Evolutionary conservation across 2,888 invertebrate species (phyloP).

Genomic region (Cheilosia variabilis): DNA sequence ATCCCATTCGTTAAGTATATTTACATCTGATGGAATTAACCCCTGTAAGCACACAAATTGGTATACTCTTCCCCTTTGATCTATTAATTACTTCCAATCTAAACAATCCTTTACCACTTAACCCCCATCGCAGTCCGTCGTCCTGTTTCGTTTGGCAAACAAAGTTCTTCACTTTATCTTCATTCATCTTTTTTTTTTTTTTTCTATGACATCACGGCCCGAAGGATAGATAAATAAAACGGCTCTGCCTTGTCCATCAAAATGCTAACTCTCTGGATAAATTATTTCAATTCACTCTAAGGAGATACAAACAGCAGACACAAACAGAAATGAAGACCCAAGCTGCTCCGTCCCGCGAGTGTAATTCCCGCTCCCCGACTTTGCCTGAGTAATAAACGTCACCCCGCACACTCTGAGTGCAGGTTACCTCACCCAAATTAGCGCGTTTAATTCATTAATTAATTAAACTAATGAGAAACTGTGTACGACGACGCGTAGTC

Average conservation of each 20-base stretch:
- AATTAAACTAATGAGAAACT: conserved; percentile 75
- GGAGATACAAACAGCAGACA: no score
- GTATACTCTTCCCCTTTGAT: conserved; percentile 40
- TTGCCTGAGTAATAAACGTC: conserved; percentile 66
- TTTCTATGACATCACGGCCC: conserved; percentile 59
- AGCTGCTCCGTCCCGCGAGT: conserved; percentile 41
- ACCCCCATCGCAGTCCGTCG: conserved; percentile 6
- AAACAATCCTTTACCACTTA: conserved; percentile 68
- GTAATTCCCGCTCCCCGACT: conserved; percentile 47
- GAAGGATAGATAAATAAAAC: conserved; percentile 67
- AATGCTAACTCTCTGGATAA: conserved; percentile 56
- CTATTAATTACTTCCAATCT: conserved; percentile 68
- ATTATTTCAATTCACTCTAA: conserved; percentile 59
- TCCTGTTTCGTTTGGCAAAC: conserved; percentile 9
- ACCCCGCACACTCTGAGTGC: conserved; percentile 24
- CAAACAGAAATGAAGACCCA: conserved; percentile 8
- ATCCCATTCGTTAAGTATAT: no score
- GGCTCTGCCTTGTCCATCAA: conserved; percentile 53
- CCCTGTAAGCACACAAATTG: background rate
- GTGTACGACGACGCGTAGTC: conserved; percentile 67
- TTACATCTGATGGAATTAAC: conserved; percentile 12
- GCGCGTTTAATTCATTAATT: conserved; percentile 74
- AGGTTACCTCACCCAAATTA: conserved; percentile 55
- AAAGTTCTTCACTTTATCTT: conserved; percentile 56
- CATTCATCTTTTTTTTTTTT: conserved; percentile 66